Evolutionary conservation across 2,888 invertebrate genomes (phyloP).

Genomic region (Andrena camellia): DNA sequence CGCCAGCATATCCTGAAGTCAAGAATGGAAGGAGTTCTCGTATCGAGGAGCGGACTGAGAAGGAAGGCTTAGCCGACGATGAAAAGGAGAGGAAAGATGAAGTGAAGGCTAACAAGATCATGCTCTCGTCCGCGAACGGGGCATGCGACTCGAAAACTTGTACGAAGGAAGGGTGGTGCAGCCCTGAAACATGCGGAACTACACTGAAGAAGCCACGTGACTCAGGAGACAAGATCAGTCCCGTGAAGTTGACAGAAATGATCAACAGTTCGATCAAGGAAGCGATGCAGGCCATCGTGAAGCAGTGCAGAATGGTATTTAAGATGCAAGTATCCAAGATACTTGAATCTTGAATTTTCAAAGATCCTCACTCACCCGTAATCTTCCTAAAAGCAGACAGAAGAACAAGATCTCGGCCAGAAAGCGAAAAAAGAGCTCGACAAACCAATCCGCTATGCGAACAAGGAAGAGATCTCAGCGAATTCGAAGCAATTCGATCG

Average conservation of each 20-base stretch:
- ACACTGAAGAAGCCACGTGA: not conserved
- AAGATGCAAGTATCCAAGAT: slow-evolving; percentile 68
- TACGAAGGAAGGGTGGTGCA: slow-evolving; percentile 6
- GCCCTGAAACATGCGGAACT: slow-evolving; percentile 7
- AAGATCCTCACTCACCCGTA: not conserved
- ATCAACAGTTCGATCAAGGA: slow-evolving; percentile 76
- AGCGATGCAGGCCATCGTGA: slow-evolving; percentile 72
- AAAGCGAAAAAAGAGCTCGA: not conserved
- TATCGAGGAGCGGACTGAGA: no score
- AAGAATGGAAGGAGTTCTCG: not conserved
- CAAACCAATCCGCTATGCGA: not conserved
- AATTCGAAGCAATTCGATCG: slow-evolving; percentile 11
- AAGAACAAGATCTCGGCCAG: not conserved
- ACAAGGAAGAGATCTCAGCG: not conserved
- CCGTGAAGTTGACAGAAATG: slow-evolving; percentile 67
- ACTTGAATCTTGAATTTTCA: not conserved
- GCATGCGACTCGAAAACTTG: slow-evolving; percentile 40
- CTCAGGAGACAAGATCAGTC: slow-evolving; percentile 41
- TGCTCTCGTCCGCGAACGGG: not conserved
- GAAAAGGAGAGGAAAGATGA: slow-evolving; percentile 29
- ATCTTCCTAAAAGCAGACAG: slow-evolving; percentile 29
- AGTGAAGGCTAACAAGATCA: slow-evolving; percentile 22
- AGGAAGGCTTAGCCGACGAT: not conserved
- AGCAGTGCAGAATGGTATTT: slow-evolving; percentile 70
- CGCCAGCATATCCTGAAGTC: not conserved